These are phyloP conservation scores for Pyrocephalus nanus DNA, from an alignment of 2,797 vertebrate genomes.

Conservation along the genomic window DNA sequence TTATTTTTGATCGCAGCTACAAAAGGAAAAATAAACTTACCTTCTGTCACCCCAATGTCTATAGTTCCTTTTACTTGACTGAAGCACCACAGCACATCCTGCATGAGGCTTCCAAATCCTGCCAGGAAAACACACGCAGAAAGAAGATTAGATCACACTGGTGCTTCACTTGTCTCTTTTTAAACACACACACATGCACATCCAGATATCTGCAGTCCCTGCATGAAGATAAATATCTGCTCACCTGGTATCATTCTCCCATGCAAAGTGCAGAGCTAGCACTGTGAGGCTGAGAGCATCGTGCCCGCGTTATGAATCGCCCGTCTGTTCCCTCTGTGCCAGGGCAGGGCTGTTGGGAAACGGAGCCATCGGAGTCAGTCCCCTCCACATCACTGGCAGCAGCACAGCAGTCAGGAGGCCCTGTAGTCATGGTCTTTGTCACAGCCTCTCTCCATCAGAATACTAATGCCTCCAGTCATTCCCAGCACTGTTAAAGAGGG, in stretches of 20 bases:
- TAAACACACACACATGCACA: background rate
- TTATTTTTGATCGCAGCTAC: background rate
- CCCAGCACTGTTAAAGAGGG: background rate
- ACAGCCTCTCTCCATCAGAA: slow-evolving; percentile 70
- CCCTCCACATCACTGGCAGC: slow-evolving; percentile 64
- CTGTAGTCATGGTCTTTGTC: slow-evolving; percentile 60
- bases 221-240: background rate
- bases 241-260: slow-evolving; percentile 72
- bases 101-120: slow-evolving; percentile 74
- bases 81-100: slow-evolving; percentile 78
- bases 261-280: background rate
- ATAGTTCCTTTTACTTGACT: slow-evolving; percentile 76
- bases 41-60: slow-evolving; percentile 73
- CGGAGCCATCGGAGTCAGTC: slow-evolving; percentile 61
- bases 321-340: slow-evolving; percentile 47
- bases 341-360: slow-evolving; percentile 1
- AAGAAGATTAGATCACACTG: background rate
- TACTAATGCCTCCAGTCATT: slow-evolving; percentile 57
- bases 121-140: slow-evolving; percentile 27
- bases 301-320: slow-evolving; percentile 18
- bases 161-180: background rate
- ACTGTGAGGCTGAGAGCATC: background rate
- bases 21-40: slow-evolving; percentile 62
- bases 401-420: slow-evolving; percentile 59
- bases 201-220: background rate